Percentiles rank a stretch among this genome's conserved stretches.
phyloP scores from a whole-genome alignment of 2,113 vertebrate species.

The Petromus typicus region DNA sequence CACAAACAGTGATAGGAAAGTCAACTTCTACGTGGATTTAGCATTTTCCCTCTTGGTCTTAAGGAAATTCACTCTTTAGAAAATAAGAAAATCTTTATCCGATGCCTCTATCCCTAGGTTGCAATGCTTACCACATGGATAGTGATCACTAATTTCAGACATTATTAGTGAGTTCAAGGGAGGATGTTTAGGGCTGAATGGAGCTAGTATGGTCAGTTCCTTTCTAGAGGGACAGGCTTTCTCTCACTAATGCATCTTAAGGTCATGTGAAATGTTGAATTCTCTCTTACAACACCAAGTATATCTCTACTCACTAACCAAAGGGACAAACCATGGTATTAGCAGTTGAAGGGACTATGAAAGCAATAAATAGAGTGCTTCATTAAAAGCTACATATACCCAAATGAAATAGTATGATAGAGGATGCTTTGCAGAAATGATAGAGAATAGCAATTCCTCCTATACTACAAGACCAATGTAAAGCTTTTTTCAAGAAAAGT shows the following conservation, averaged over 20 bases:
- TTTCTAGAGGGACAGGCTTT: conserved; percentile 64
- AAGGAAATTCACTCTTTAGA: conserved; percentile 89
- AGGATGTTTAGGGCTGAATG: conserved; percentile 78
- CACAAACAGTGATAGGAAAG: conserved; percentile 91
- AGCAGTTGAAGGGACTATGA: background rate
- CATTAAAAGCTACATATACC: background rate
- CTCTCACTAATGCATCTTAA: conserved; percentile 59
- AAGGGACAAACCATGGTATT: background rate
- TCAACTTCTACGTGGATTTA: conserved; percentile 88
- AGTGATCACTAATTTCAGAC: conserved; percentile 73
- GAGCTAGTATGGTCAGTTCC: conserved; percentile 66
- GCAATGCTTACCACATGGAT: conserved; percentile 78
- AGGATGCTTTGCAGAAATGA: background rate
- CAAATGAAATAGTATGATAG: background rate
- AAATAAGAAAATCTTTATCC: conserved; percentile 78
- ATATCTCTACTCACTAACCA: background rate
- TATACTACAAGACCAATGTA: background rate
- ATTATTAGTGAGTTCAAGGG: conserved; percentile 78
- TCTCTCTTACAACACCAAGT: background rate
- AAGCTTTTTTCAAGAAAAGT: background rate
- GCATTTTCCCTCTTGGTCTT: conserved; percentile 89
- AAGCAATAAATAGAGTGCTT: background rate
- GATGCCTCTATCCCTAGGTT: conserved; percentile 48
- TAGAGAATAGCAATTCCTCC: background rate
- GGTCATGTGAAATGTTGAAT: background rate